Evolutionary conservation across 2,797 vertebrate species (phyloP).

Genomic region (Rousettus madagascariensis): DNA sequence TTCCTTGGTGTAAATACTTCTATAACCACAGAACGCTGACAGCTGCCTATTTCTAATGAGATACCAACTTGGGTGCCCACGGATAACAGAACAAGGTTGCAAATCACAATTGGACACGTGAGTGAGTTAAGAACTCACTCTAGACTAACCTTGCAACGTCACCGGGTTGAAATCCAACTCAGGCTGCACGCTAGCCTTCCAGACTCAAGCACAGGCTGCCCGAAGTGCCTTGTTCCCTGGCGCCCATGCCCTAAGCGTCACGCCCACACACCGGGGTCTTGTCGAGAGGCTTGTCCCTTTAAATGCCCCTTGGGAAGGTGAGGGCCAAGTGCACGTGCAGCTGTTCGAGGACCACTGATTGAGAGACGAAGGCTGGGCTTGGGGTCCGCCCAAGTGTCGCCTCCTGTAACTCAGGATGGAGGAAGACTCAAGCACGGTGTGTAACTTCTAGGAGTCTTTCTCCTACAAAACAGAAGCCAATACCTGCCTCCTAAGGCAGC

Average conservation of each 20-base stretch:
- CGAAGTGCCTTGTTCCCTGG: not conserved
- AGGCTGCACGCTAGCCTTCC: too few relatives aligned
- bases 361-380: not conserved
- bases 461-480: not conserved
- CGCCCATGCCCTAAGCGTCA: not conserved
- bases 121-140: not conserved
- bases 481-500: not conserved
- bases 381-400: not conserved
- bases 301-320: not conserved
- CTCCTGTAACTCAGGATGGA: not conserved
- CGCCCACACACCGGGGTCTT: not conserved
- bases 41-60: not conserved
- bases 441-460: not conserved
- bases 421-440: not conserved
- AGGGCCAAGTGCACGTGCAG: accelerated
- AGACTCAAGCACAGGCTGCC: not conserved
- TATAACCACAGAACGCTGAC: not conserved
- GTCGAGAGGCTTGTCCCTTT: not conserved
- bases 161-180: not conserved
- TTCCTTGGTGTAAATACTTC: not conserved
- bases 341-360: not conserved
- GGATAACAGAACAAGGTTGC: not conserved
- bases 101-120: not conserved
- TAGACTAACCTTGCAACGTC: not conserved
- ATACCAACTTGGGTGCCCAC: not conserved